Conservation (phyloP, 2,797 vertebrate genomes). For the Aulostomus chinensis region DNA sequence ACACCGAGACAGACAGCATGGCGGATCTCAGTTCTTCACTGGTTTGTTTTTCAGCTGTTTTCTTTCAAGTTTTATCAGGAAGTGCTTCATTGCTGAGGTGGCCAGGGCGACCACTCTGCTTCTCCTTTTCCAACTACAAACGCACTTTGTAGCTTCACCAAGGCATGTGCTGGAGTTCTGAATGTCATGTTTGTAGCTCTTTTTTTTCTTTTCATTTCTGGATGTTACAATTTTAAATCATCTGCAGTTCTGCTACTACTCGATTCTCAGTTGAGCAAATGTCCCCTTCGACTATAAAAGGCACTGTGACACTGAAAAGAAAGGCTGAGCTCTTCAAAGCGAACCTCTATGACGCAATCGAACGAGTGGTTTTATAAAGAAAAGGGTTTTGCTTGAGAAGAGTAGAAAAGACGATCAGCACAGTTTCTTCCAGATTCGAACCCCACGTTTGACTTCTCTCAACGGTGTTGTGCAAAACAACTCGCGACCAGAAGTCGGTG, state of each 20-base stretch:
- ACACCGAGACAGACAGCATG: constrained; percentile 61
- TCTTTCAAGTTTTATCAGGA: constrained; percentile 92
- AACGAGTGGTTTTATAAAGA: constrained; percentile 36
- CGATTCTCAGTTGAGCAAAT: constrained; percentile 42
- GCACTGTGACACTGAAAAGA: constrained; percentile 85
- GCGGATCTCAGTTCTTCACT: constrained; percentile 53
- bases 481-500: too few relatives aligned
- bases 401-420: constrained; percentile 41
- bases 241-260: constrained; percentile 33
- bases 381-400: constrained; percentile 48
- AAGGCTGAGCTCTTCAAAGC: constrained; percentile 71
- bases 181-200: background rate
- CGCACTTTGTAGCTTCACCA: constrained; percentile 28
- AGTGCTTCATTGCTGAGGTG: constrained; percentile 74
- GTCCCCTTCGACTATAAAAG: constrained; percentile 75
- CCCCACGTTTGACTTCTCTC: constrained; percentile 6
- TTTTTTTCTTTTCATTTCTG: constrained; percentile 8
- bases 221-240: constrained; percentile 3
- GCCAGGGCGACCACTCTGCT: constrained; percentile 41
- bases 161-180: constrained; percentile 44
- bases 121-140: constrained; percentile 26
- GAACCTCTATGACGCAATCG: constrained; percentile 37
- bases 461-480: too few relatives aligned
- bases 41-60: constrained; percentile 38
- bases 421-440: background rate